Evolutionary conservation across 2,113 vertebrate species (phyloP).

Genomic region (Ifrita kowaldi): DNA sequence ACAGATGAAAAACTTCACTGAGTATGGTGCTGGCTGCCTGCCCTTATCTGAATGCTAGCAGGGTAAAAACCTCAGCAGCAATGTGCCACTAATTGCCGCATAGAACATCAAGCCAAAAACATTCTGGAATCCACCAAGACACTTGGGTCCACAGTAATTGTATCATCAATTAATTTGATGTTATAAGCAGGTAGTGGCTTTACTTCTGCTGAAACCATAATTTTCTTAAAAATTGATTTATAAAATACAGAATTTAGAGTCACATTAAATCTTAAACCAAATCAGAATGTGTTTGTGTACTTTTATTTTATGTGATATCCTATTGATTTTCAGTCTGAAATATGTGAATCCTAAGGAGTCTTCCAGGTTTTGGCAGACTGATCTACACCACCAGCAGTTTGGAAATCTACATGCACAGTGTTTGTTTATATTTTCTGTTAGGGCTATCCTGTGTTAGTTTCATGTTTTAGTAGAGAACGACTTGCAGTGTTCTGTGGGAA

Average conservation of each 20-base stretch:
- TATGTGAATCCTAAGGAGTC: background rate
- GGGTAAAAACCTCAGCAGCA: background rate
- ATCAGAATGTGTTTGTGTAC: background rate
- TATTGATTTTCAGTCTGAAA: background rate
- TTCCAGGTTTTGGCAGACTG: background rate
- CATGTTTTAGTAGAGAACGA: background rate
- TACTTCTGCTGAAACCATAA: background rate
- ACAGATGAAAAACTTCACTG: background rate
- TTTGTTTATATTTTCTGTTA: background rate
- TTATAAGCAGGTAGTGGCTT: background rate
- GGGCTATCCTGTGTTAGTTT: background rate
- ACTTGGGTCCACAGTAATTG: background rate
- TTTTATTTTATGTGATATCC: background rate
- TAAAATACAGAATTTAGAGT: background rate
- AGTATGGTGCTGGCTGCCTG: slow-evolving; percentile 22
- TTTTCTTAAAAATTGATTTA: background rate
- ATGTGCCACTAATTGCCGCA: background rate
- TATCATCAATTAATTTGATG: background rate
- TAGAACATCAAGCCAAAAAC: background rate
- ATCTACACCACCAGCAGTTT: background rate
- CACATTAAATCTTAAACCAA: background rate
- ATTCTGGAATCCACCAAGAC: background rate
- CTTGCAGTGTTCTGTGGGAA: background rate
- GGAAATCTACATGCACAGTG: background rate
- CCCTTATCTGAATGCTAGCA: background rate